These are phyloP conservation scores for Nymphalis urticae DNA, from an alignment of 2,888 invertebrate species.

Conservation along the genomic window DNA sequence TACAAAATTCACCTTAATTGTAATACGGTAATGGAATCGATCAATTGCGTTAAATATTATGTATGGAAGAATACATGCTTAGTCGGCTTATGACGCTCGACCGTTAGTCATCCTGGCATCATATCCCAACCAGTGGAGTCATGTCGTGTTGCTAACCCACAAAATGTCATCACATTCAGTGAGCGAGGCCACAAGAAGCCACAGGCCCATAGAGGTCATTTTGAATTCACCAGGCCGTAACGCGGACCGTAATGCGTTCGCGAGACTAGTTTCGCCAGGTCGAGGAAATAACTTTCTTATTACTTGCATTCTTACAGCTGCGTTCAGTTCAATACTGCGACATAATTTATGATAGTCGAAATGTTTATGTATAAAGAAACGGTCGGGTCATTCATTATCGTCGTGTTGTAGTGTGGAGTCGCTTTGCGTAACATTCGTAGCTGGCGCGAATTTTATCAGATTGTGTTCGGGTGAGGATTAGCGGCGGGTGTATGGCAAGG, in stretches of 20 bases:
- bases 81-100: slow-evolving; percentile 65
- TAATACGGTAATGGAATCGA: slow-evolving; percentile 69
- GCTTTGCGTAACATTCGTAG: slow-evolving; percentile 80
- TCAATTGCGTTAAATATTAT: slow-evolving; percentile 69
- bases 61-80: slow-evolving; percentile 63
- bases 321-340: slow-evolving; percentile 62
- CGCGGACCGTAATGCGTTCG: slow-evolving; percentile 78
- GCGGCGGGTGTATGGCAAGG: slow-evolving; percentile 62
- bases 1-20: slow-evolving; percentile 77
- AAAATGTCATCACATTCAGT: slow-evolving; percentile 78
- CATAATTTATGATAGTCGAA: slow-evolving; percentile 56
- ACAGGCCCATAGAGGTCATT: slow-evolving; percentile 81
- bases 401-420: slow-evolving; percentile 70
- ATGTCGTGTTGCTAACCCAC: slow-evolving; percentile 76
- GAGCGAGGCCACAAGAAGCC: slow-evolving; percentile 79
- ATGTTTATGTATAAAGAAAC: slow-evolving; percentile 67
- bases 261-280: slow-evolving; percentile 80
- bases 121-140: slow-evolving; percentile 63
- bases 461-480: slow-evolving; percentile 78
- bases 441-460: slow-evolving; percentile 82
- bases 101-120: slow-evolving; percentile 79
- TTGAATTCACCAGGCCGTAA: slow-evolving; percentile 80
- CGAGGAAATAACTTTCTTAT: slow-evolving; percentile 81
- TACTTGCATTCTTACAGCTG: slow-evolving; percentile 62
- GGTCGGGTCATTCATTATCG: slow-evolving; percentile 76